These are phyloP conservation scores for Podiceps cristatus DNA, from an alignment of 2,113 vertebrate species.

Conservation along the genomic window DNA sequence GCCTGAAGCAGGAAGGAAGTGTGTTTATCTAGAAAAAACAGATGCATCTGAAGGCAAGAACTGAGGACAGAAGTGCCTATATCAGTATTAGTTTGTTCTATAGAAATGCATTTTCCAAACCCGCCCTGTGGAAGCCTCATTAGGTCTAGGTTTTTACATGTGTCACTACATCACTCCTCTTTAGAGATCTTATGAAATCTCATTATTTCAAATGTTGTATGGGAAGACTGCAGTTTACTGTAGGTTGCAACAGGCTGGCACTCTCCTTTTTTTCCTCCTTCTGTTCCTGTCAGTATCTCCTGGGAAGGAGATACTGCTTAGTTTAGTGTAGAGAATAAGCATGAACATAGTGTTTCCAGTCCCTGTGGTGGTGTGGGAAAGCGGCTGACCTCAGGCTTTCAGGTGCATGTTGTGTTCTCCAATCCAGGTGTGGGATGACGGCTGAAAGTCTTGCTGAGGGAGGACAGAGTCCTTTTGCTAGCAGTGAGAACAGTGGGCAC, in stretches of 20 bases:
- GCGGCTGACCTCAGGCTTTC: neutral
- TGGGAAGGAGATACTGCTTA: neutral
- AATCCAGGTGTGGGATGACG: neutral
- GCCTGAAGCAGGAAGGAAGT: neutral
- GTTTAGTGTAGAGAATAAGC: neutral
- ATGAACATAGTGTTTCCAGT: neutral
- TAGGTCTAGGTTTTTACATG: neutral
- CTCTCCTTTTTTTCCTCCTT: neutral
- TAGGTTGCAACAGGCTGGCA: neutral
- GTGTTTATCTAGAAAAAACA: neutral
- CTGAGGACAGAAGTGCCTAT: neutral
- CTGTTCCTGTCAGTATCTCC: neutral
- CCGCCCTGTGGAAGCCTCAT: neutral
- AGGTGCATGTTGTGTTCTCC: fast-evolving
- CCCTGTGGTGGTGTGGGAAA: fast-evolving
- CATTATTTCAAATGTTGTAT: neutral
- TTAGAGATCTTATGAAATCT: neutral
- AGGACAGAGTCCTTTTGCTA: neutral
- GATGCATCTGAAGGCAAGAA: neutral
- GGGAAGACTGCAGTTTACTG: neutral
- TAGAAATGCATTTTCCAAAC: neutral
- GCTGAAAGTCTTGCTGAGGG: neutral
- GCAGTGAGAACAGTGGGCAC: neutral
- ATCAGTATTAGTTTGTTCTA: neutral
- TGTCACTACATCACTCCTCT: neutral